Conservation (phyloP, 2,113 vertebrate species). For the Onychostruthus taczanowskii region DNA sequence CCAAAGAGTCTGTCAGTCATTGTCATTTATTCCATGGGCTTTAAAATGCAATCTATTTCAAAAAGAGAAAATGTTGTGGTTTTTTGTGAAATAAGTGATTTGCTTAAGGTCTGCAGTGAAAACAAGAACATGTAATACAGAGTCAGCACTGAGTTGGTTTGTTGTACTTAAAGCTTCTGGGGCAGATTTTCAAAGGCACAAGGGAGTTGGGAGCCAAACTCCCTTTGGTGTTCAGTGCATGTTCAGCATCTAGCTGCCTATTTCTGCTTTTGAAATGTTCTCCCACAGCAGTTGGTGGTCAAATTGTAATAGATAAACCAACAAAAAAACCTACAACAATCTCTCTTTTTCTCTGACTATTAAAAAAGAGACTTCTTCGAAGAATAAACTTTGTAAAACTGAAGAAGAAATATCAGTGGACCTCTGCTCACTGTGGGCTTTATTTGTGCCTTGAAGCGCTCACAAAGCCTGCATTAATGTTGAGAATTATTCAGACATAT, state of each 20-base stretch:
- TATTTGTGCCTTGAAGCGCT: not conserved
- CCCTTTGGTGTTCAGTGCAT: not conserved
- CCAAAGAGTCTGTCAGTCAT: not conserved
- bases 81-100: not conserved
- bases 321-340: not conserved
- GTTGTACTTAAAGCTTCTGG: not conserved
- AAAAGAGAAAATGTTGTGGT: not conserved
- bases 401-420: not conserved
- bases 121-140: not conserved
- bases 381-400: conserved; percentile 24
- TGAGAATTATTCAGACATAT: not conserved
- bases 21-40: not conserved
- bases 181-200: not conserved
- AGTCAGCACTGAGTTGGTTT: not conserved
- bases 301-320: not conserved
- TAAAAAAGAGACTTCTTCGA: not conserved
- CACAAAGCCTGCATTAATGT: not conserved
- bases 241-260: not conserved
- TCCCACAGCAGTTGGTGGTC: not conserved
- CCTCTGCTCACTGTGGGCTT: not conserved
- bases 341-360: not conserved
- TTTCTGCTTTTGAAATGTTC: conserved; percentile 29
- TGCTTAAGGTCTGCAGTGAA: not conserved
- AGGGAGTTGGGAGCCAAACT: not conserved
- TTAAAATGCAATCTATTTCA: not conserved